Base-by-base conservation (phyloP, 2,888 invertebrate species). In the Agonum fuliginosum region DNA sequence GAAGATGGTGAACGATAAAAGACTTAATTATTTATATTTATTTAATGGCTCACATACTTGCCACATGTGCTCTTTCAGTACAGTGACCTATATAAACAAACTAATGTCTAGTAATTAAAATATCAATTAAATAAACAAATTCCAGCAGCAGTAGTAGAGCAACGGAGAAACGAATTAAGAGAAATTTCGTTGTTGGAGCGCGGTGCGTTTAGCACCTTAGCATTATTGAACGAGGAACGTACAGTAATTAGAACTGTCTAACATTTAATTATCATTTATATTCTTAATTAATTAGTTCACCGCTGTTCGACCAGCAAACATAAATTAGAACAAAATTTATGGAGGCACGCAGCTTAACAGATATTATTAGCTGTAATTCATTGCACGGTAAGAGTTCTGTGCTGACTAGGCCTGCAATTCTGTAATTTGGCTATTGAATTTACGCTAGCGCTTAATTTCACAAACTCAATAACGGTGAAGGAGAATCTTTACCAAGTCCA, bases 241-340 rank as follows among this genome's bases (percentile, higher is more conserved):
- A 54, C 37, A 62, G 67, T 67, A 75, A 67, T 67, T 37, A 67
- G 17, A 65, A 62, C 48, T 30, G 74, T 27, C 46, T 74, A 75
- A 67, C 67, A 58, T 67, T 75, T 67, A 75, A 75, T 75, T 37
- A 75, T 67, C 67, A 75, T 67, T 75, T 75, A 75, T 67, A 75
- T 75, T 67, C 75, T 67, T 67, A 75, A 75, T 75, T 75, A 67
- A 75, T 75, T 75, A 67, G 67, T 67, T 67, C 75, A 75, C 46
- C 65, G 27, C 37, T 22, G 67, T 46, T 67, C 65, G 46, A 37
- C 62, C 74, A 19, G 24, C 43, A 10, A 24, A 37, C 74, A 74
- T 74, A 74, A 74, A 74, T 65, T 74, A 74, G 43, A 74, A 46
- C 65, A 48, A 27, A 74, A 74, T 74, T 74, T 74, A 74, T 74